These are phyloP conservation scores for Penaeus japonicus DNA, from an alignment of 1,140 invertebrate genomes.

Conservation along the genomic window DNA sequence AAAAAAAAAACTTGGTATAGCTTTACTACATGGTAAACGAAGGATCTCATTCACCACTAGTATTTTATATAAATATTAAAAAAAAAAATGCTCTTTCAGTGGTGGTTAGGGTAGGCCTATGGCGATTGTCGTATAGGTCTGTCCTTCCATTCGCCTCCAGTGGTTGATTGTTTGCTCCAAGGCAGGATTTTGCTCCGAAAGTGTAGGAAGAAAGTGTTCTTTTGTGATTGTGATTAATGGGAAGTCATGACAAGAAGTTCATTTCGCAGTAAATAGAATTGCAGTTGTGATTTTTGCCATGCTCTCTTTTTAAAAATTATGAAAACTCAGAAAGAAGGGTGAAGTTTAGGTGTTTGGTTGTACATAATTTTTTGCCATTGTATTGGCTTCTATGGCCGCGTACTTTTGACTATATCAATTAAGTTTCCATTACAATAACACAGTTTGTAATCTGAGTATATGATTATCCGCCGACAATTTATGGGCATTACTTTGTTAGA, in stretches of 20 bases:
- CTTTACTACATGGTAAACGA: slow-evolving; percentile 34
- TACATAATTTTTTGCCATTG: too few relatives aligned
- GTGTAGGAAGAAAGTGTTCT: neutral
- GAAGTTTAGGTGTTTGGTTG: too few relatives aligned
- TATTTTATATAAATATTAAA: slow-evolving; percentile 8
- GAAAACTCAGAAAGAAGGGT: too few relatives aligned
- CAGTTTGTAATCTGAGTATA: neutral
- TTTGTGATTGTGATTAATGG: neutral
- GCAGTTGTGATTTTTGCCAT: too few relatives aligned
- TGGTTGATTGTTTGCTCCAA: neutral
- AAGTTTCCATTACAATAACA: too few relatives aligned
- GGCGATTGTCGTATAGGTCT: neutral
- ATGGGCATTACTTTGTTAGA: neutral
- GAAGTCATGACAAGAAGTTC: neutral
- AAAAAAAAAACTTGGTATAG: slow-evolving; percentile 23
- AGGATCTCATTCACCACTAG: slow-evolving; percentile 43
- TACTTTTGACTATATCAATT: too few relatives aligned
- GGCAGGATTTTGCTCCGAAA: neutral
- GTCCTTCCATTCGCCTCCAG: neutral
- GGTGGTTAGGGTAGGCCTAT: neutral
- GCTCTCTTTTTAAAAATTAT: too few relatives aligned
- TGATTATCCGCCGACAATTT: neutral
- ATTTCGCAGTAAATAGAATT: neutral
- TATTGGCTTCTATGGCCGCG: too few relatives aligned
- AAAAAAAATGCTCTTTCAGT: neutral